These are phyloP conservation scores for Temnothorax unifasciatus DNA, from an alignment of 2,888 invertebrate genomes.

Conservation along the genomic window DNA sequence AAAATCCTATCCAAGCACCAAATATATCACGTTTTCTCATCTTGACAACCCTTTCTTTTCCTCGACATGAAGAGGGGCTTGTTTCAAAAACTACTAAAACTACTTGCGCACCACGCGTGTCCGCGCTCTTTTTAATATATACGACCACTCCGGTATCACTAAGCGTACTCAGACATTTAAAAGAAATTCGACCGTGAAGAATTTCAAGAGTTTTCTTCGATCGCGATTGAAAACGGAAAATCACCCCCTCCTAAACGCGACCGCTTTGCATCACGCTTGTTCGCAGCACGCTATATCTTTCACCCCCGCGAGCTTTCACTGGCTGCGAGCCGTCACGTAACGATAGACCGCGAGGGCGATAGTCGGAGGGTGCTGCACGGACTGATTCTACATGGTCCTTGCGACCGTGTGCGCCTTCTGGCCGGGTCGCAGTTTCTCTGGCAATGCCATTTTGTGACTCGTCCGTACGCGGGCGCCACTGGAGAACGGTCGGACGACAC, in stretches of 20 bases:
- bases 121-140: neutral
- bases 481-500: constrained; percentile 78
- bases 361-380: constrained; percentile 69
- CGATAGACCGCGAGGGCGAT: constrained; percentile 46
- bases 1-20: constrained; percentile 3
- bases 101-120: neutral
- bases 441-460: constrained; percentile 72
- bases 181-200: neutral
- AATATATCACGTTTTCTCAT: constrained; percentile 12
- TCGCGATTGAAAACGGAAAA: neutral
- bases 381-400: constrained; percentile 65
- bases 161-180: neutral
- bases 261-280: constrained; percentile 5
- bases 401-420: constrained; percentile 61
- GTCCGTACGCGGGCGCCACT: constrained; percentile 81
- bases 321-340: constrained; percentile 18
- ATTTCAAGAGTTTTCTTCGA: neutral
- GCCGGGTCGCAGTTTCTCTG: constrained; percentile 72
- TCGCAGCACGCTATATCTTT: constrained; percentile 24
- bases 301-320: constrained; percentile 25
- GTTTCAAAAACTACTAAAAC: neutral
- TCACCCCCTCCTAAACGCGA: neutral
- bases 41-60: constrained; percentile 17
- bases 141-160: neutral
- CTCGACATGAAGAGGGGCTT: neutral